Evolutionary conservation across 2,888 invertebrate species (phyloP), one percentile per base, ranked within the genome.

Genomic region (Oxystoma pomonae): DNA sequence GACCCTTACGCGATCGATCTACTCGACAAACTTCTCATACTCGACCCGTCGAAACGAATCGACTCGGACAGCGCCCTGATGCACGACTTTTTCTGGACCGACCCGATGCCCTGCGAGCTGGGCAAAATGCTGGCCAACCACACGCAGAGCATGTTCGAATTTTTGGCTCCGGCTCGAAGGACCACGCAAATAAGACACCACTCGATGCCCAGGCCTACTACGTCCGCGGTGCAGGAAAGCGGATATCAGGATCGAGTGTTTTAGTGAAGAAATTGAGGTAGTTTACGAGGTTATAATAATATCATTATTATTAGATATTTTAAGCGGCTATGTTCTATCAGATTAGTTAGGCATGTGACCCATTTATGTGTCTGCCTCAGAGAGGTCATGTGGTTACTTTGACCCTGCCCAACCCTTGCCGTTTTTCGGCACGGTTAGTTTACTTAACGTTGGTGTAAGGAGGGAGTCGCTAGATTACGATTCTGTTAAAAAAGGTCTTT

Each of bases 41-140:
- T 99, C 58, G 97, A 99, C 80, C 99, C 99, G 0, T 86, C 90
- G 0, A 94, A 94, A 78, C 82, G 96, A 64, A 85, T 86, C 62
- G 95, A 97, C 76, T 90, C 96, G 0, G 97, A 98, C 77, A 90
- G 92, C 0, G 96, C 98, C 0, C 79, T 99, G 1, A 96, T 97
- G 81, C 98, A 99, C 76, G 96, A 97, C 77, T 99, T 98, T 83
- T 99, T 99, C 83, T 99, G 96, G 96, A 92, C 92, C 2, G 96
- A 97, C 78, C 98, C 99, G 0, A 92, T 96, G 91, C 97, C 98
- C 0, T 90, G 91, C 75, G 94, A 94, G 76, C 82, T 95, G 49
- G 91, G 88, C 60, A 92, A 92, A 82, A 96, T 96, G 96, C 81
- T 98, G 68, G 94, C 93, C 0, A 93, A 94, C 73, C 91, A 92